Evolutionary conservation across 2,113 vertebrate species (phyloP), one percentile per base, ranked within the genome.

Genomic region (Stercorarius parasiticus): DNA sequence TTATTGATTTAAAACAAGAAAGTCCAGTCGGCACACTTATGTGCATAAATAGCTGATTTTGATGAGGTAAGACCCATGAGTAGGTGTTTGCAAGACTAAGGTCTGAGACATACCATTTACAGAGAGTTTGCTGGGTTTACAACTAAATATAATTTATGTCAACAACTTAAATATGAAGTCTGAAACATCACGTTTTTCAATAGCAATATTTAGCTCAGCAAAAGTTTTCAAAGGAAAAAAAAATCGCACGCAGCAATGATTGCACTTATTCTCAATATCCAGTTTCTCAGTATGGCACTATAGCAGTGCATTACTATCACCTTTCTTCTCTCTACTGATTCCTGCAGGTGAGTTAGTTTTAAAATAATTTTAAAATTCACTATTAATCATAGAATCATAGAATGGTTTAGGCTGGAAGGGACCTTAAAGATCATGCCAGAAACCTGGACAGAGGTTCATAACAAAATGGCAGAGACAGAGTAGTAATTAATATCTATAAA

Each of bases 401-500:
- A 25, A 61, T 36, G 34, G 58, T 36, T 36, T 61, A 36, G 14
- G n/a, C 23, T 59, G 34, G 34, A 61, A 36, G n/a, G 58, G 22
- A 36, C 58, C 58, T 36, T 61, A 36, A 61, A 61, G n/a, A 97
- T 97, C 91, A 97, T 70, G 66, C 91, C 96, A 97, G 92, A 96
- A 97, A 98, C 84, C 96, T 94, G 94, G 96, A 95, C 81, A 96
- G 96, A 93, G 62, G 47, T 93, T 96, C 80, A 82, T 96, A 97
- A 97, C 97, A 98, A 97, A 96, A 97, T 81, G 91, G 85, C 87
- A 95, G 90, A 97, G 96, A 97, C 96, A 97, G 93, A 97, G 94
- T 95, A 90, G 73, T 97, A 97, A 97, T 96, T 97, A 96, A 95
- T 97, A 96, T 88, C 96, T 97, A 91, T 97, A 98, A 98, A 97